Base-by-base conservation (phyloP, 2,888 invertebrate genomes). In the Cremastinae sp. region DNA sequence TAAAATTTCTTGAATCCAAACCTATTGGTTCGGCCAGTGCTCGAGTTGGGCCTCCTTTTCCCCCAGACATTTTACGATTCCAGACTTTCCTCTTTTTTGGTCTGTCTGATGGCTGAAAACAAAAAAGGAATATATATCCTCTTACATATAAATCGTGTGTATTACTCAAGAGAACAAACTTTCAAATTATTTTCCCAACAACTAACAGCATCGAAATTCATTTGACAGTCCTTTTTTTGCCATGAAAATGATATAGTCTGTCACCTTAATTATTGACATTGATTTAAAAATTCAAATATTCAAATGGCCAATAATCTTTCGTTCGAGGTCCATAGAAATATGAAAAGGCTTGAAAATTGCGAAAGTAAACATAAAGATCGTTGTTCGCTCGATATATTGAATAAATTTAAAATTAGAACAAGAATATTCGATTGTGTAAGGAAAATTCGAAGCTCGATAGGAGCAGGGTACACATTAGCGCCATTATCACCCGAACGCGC, bases 241-340 rank as follows among this genome's bases (percentile, higher is more conserved):
- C 8, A 22, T 68, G 20, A 14, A 12, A 3, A 12, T n/a, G 45
- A 74, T n/a, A 74, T 72, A 18, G 9, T 54, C 28, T 41, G 58
- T 76, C 77, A 69, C 75, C 68, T n/a, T n/a, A n/a, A n/a, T n/a
- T 77, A 80, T 80, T 79, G 75, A 64, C 45, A 41, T 70, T 61
- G 81, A 86, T 89, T 89, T 87, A 86, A 88, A 89, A 88, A 88
- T 89, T 89, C 88, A 88, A 89, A 89, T 85, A 88, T 89, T 89
- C 87, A 88, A 89, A 88, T 84, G 76, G 61, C 62, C 59, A 34
- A 45, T 51, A 41, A 70, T 10, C 12, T n/a, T n/a, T n/a, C 4
- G 61, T 45, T 54, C 22, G 49, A 18, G 18, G 0, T 36, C 34
- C 7, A 2, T 34, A 2, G 5, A 22, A 16, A 8, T 34, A 5